Conservation (phyloP, 2,888 invertebrate species). For the Megaustenia siamemsis region DNA sequence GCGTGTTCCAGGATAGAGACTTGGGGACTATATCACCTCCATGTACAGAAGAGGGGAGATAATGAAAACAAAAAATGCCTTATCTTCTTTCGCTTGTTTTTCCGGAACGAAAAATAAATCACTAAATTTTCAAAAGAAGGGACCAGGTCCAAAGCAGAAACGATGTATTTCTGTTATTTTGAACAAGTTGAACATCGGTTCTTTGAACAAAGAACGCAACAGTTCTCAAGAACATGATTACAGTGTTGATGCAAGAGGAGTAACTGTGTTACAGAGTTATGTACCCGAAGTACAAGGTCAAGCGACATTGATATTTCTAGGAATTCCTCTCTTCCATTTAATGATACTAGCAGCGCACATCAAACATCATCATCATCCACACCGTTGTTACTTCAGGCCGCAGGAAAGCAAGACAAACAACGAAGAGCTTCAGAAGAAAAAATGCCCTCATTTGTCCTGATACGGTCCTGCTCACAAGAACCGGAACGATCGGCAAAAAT, state of each 20-base stretch:
- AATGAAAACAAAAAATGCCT: neutral
- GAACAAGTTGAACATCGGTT: neutral
- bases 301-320: neutral
- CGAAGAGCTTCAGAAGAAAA: neutral
- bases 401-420: neutral
- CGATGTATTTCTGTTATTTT: neutral
- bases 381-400: neutral
- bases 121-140: neutral
- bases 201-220: neutral
- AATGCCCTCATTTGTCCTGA: neutral
- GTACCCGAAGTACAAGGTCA: neutral
- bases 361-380: neutral
- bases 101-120: too few species aligned
- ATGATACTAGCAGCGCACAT: neutral
- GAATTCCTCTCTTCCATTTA: neutral
- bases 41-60: neutral
- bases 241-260: neutral
- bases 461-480: neutral
- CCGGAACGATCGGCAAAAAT: neutral
- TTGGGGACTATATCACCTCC: too few species aligned
- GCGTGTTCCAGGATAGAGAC: neutral
- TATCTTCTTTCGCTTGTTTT: neutral
- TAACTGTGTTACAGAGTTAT: neutral
- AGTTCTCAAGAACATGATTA: neutral
- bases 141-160: neutral